phyloP scores from a whole-genome alignment of 2,888 invertebrate species.

The Rhaphigaster nebulosa region DNA sequence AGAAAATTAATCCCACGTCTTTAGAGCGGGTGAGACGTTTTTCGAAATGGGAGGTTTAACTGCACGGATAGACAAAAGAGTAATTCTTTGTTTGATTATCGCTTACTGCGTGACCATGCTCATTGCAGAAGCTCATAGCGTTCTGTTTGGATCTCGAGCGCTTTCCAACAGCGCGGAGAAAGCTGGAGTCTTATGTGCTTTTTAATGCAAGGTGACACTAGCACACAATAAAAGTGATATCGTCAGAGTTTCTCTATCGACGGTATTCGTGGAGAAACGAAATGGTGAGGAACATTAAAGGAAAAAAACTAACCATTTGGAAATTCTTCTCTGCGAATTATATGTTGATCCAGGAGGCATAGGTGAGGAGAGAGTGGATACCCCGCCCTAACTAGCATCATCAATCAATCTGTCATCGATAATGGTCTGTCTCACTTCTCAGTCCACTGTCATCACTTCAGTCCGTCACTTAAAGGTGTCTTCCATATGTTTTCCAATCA shows the following conservation, averaged over 20 bases:
- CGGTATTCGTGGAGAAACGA: constrained; percentile 18
- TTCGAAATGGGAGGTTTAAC: background rate
- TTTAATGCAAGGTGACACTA: constrained; percentile 50
- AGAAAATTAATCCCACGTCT: too few species aligned
- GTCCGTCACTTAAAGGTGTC: background rate
- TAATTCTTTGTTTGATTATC: background rate
- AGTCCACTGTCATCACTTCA: background rate
- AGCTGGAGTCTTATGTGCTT: constrained; percentile 47
- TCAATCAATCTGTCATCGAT: constrained; percentile 44
- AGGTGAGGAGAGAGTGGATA: background rate
- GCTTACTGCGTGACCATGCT: background rate
- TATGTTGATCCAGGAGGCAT: constrained; percentile 5
- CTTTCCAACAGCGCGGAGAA: constrained; percentile 51
- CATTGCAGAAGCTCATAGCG: constrained; percentile 46
- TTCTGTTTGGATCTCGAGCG: constrained; percentile 11
- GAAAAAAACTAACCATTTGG: constrained; percentile 34
- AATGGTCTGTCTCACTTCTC: background rate
- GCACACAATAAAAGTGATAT: constrained; percentile 36
- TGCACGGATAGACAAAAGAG: background rate
- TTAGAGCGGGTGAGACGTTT: too few species aligned
- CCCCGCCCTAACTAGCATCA: background rate
- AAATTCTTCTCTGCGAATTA: background rate
- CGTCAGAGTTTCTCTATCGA: constrained; percentile 47
- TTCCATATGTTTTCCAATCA: background rate
- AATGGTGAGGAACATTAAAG: background rate